Evolutionary conservation across 2,797 vertebrate species (phyloP).

Genomic region (Sebastes nivosus): DNA sequence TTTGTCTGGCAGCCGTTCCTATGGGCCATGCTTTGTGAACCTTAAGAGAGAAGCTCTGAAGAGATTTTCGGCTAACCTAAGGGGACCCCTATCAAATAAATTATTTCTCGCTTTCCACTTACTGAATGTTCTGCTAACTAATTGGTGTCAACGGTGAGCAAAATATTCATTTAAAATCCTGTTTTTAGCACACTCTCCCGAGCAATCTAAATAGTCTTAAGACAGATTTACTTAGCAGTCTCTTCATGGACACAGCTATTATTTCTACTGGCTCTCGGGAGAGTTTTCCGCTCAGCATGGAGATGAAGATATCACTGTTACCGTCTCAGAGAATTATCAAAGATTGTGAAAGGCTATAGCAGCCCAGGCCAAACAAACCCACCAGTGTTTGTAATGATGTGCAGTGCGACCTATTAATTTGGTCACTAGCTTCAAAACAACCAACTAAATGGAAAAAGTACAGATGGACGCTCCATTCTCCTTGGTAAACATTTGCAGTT

Average conservation of each 20-base stretch:
- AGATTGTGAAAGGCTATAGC: neutral
- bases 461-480: slow-evolving; percentile 43
- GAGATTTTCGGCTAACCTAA: slow-evolving; percentile 27
- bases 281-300: slow-evolving; percentile 8
- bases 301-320: slow-evolving; percentile 14
- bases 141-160: slow-evolving; percentile 53
- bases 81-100: slow-evolving; percentile 36
- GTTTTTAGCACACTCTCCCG: slow-evolving; percentile 21
- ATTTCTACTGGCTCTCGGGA: neutral
- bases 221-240: slow-evolving; percentile 19
- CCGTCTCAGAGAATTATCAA: neutral
- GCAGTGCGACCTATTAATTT: slow-evolving; percentile 30
- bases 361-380: neutral
- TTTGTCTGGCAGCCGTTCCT: slow-evolving; percentile 20
- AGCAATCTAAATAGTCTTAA: slow-evolving; percentile 4
- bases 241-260: neutral
- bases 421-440: slow-evolving; percentile 46
- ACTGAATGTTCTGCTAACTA: slow-evolving; percentile 36
- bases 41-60: slow-evolving; percentile 1
- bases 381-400: slow-evolving; percentile 19
- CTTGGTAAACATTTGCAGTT: slow-evolving; percentile 61
- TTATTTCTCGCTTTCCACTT: slow-evolving; percentile 53
- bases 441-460: slow-evolving; percentile 48
- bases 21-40: slow-evolving; percentile 7
- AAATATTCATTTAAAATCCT: slow-evolving; percentile 42